phyloP scores from a whole-genome alignment of 2,888 invertebrate species.

The Pachliopta kotzebuea region DNA sequence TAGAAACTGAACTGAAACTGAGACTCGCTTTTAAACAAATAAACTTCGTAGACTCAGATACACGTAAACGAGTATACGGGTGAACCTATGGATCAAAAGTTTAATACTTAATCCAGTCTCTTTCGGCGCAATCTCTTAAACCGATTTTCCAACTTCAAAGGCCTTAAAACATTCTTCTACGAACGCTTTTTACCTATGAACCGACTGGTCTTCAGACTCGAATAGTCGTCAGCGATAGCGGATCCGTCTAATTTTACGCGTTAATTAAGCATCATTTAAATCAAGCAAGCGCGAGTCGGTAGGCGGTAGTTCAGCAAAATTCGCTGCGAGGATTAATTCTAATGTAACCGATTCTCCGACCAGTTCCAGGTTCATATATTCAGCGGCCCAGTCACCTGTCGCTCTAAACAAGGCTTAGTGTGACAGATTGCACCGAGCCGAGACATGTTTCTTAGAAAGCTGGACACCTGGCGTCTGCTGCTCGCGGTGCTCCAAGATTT shows the following conservation, averaged over 20 bases:
- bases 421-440: conserved; percentile 13
- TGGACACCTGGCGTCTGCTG: conserved; percentile 23
- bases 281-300: conserved; percentile 6
- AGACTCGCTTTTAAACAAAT: no score
- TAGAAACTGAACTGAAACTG: no score
- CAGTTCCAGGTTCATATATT: conserved; percentile 35
- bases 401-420: conserved; percentile 42
- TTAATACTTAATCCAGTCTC: no score
- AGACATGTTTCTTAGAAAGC: conserved; percentile 19
- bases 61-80: no score
- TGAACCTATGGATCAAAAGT: no score
- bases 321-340: conserved; percentile 26
- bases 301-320: conserved; percentile 7
- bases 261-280: conserved; percentile 29
- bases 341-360: conserved; percentile 31
- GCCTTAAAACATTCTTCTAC: no score
- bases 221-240: no score
- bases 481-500: conserved; percentile 13
- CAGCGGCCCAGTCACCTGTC: conserved; percentile 38
- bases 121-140: no score
- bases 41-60: no score
- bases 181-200: no score
- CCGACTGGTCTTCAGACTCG: no score
- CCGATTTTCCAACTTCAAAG: no score
- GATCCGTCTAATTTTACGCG: conserved; percentile 4